Evolutionary conservation across 2,888 invertebrate genomes (phyloP).

Genomic region (Ganaspis brasiliensis): DNA sequence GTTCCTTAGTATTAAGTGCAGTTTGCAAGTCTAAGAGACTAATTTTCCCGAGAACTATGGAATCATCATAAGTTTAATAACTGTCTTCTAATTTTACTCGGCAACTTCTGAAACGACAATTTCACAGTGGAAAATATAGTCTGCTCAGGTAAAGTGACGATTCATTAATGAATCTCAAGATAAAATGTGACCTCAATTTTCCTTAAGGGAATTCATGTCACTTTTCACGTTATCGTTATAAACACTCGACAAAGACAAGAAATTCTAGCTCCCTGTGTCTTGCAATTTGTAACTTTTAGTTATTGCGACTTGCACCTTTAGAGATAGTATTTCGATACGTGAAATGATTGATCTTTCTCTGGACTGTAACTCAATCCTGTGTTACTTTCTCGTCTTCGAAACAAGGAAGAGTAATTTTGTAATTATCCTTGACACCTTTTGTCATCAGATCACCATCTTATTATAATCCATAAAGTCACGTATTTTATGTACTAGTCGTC

Average conservation of each 20-base stretch:
- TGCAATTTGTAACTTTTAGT: neutral
- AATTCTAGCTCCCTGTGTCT: neutral
- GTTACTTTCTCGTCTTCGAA: slow-evolving; percentile 49
- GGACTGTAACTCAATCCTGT: slow-evolving; percentile 53
- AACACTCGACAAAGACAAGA: neutral
- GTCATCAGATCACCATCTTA: slow-evolving; percentile 3
- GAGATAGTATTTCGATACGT: neutral
- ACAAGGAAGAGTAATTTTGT: slow-evolving; percentile 59
- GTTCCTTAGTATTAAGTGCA: neutral
- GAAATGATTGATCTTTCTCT: neutral
- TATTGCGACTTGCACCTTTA: neutral
- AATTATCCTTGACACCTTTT: slow-evolving; percentile 56
- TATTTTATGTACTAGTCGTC: neutral
- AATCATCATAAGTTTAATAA: neutral
- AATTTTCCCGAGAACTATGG: neutral
- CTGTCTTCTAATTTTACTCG: neutral
- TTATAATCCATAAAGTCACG: slow-evolving; percentile 9
- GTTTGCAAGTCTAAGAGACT: neutral
- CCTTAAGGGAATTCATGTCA: neutral
- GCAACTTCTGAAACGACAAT: neutral
- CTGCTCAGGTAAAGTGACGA: neutral
- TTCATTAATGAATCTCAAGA: neutral
- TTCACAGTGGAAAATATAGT: too few relatives aligned
- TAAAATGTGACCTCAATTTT: neutral
- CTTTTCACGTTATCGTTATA: neutral